phyloP scores from a whole-genome alignment of 2,888 invertebrate species.

The Stegophylla sp. region DNA sequence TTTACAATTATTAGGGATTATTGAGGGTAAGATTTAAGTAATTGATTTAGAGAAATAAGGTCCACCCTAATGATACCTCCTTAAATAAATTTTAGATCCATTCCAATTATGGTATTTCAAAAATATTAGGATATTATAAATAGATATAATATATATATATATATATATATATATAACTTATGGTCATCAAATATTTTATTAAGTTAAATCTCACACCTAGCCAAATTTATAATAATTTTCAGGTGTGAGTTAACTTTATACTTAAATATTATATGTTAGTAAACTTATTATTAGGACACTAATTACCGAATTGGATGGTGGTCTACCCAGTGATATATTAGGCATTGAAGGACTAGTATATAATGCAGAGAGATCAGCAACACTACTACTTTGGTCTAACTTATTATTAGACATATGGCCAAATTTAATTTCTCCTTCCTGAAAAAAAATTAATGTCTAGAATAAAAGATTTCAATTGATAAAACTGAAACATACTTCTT shows the following conservation, averaged over 20 bases:
- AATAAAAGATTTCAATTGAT: neutral
- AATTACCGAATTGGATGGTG: slow-evolving; percentile 67
- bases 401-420: slow-evolving; percentile 68
- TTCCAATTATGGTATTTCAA: no score
- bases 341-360: slow-evolving; percentile 97
- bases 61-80: no score
- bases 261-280: slow-evolving; percentile 17
- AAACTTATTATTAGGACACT: neutral
- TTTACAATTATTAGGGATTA: no score
- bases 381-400: slow-evolving; percentile 73
- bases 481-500: slow-evolving; percentile 67
- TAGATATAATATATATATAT: no score
- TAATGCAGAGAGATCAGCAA: slow-evolving; percentile 75
- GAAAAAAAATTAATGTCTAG: slow-evolving; percentile 60
- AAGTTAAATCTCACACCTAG: slow-evolving; percentile 7
- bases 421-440: slow-evolving; percentile 77
- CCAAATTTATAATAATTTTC: slow-evolving; percentile 11
- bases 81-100: no score
- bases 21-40: no score
- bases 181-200: neutral
- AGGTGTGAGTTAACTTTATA: slow-evolving; percentile 10
- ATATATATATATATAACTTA: neutral
- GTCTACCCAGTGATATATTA: slow-evolving; percentile 91
- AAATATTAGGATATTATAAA: no score
- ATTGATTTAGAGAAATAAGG: no score